These are phyloP conservation scores for Colostygia pectinataria DNA, from an alignment of 2,888 invertebrate species.

Conservation along the genomic window DNA sequence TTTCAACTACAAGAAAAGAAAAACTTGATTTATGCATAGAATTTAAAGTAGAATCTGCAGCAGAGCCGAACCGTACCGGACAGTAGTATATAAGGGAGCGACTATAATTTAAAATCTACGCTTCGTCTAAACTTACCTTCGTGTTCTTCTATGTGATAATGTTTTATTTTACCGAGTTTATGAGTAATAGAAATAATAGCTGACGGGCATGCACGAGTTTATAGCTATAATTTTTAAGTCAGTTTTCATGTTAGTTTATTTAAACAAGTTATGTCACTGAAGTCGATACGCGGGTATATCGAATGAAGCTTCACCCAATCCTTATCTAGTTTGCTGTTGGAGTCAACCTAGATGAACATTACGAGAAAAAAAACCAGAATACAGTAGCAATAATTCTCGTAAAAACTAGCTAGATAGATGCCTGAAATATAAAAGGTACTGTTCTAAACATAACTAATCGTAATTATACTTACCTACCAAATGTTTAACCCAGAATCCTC, in stretches of 20 bases:
- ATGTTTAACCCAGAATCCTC: too few species aligned
- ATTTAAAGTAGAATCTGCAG: conserved; percentile 18
- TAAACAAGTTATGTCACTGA: conserved; percentile 1
- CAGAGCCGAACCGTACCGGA: neutral
- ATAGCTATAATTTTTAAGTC: neutral
- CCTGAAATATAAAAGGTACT: too few species aligned
- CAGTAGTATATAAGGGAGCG: neutral
- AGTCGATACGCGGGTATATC: conserved; percentile 18
- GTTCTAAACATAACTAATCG: too few species aligned
- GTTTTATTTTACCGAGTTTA: conserved; percentile 3
- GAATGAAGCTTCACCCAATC: conserved; percentile 49
- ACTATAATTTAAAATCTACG: neutral
- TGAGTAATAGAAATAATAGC: neutral
- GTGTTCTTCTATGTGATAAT: conserved; percentile 20
- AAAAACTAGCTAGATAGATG: too few species aligned
- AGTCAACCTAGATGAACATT: neutral
- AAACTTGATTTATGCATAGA: conserved; percentile 36
- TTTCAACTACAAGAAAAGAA: conserved; percentile 81
- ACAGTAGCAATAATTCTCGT: too few species aligned
- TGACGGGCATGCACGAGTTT: conserved; percentile 1
- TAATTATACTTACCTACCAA: too few species aligned
- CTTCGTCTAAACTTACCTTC: conserved; percentile 25
- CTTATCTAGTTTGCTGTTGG: conserved; percentile 32
- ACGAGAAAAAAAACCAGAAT: neutral
- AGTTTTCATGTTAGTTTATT: neutral